Conservation (phyloP, 2,888 invertebrate species). For the Belgica antarctica region DNA sequence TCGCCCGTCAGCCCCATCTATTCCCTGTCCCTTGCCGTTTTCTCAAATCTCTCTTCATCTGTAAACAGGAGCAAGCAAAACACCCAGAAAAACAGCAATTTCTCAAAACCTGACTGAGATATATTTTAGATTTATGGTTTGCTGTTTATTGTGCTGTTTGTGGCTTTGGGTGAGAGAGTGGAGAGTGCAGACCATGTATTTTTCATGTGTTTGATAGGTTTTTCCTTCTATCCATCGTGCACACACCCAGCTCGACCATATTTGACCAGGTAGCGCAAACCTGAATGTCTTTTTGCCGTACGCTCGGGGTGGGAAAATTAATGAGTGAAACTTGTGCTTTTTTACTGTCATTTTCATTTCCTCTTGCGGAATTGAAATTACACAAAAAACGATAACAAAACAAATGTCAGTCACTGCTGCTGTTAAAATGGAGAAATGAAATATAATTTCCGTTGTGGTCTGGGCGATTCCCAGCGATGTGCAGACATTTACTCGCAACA, state of each 20-base stretch:
- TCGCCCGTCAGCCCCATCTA: conserved; percentile 23
- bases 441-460: conserved; percentile 28
- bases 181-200: conserved; percentile 2
- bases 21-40: background rate
- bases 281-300: conserved; percentile 9
- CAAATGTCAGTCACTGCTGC: conserved; percentile 18
- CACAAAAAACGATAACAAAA: conserved; percentile 18
- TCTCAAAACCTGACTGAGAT: conserved; percentile 42
- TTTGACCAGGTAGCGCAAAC: conserved; percentile 14
- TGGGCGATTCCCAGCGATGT: background rate
- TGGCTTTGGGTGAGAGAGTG: background rate
- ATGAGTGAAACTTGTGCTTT: conserved; percentile 15
- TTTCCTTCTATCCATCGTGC: background rate
- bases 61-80: conserved; percentile 11
- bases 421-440: conserved; percentile 3
- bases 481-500: background rate
- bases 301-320: background rate
- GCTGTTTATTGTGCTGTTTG: conserved; percentile 29
- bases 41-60: conserved; percentile 21
- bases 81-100: conserved; percentile 36
- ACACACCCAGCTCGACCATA: conserved; percentile 7
- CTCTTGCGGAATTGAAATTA: conserved; percentile 23
- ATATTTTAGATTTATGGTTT: conserved; percentile 40
- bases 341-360: conserved; percentile 28
- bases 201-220: conserved; percentile 15